Conservation (phyloP, 2,888 invertebrate genomes). For the Tenthredo livida region DNA sequence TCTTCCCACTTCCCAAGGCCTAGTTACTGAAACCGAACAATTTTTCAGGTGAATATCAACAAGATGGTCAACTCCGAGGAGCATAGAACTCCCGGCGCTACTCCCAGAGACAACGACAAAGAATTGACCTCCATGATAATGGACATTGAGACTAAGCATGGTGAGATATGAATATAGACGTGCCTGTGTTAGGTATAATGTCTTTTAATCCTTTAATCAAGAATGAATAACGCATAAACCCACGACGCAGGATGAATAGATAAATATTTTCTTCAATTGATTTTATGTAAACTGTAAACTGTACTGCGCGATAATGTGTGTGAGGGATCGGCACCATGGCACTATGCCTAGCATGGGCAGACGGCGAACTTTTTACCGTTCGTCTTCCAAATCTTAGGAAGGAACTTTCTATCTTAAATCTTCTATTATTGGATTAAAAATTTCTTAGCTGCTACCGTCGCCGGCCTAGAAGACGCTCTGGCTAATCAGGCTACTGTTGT, state of each 20-base stretch:
- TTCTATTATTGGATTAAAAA: constrained; percentile 66
- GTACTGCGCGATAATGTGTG: constrained; percentile 60
- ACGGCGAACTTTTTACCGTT: constrained; percentile 59
- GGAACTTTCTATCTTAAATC: background rate
- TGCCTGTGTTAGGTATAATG: constrained; percentile 76
- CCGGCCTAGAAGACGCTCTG: constrained; percentile 94
- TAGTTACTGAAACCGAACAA: background rate
- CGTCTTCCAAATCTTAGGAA: background rate
- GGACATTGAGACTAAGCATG: constrained; percentile 91
- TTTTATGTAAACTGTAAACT: background rate
- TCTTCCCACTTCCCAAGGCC: background rate
- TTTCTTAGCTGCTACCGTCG: constrained; percentile 92
- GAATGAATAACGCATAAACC: background rate
- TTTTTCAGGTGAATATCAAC: constrained; percentile 75
- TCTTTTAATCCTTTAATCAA: constrained; percentile 60
- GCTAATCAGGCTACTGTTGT: constrained; percentile 95
- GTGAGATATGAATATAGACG: constrained; percentile 80
- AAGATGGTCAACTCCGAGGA: constrained; percentile 71
- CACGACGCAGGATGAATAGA: background rate
- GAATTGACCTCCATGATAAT: constrained; percentile 87
- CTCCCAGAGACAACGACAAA: constrained; percentile 79
- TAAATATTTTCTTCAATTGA: background rate
- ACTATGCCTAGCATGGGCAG: constrained; percentile 76
- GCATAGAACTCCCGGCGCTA: constrained; percentile 58
- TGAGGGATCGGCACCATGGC: constrained; percentile 76